Conservation (phyloP, 2,797 vertebrate species). For the Sibirionetta formosa region DNA sequence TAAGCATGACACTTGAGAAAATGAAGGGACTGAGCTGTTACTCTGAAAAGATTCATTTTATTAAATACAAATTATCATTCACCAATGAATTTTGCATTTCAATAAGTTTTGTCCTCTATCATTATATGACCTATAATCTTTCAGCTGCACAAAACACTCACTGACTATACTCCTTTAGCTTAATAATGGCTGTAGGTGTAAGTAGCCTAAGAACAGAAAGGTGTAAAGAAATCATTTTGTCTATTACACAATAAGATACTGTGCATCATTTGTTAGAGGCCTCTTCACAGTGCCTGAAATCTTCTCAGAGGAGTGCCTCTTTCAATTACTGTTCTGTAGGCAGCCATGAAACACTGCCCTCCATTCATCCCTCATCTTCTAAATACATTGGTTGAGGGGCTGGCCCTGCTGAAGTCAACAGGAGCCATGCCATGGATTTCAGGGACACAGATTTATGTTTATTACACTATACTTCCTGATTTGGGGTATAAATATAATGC, state of each 20-base stretch:
- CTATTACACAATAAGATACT: not conserved
- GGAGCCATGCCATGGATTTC: not conserved
- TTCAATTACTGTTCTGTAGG: not conserved
- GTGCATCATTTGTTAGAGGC: not conserved
- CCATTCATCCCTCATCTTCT: not conserved
- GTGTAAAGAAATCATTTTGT: not conserved
- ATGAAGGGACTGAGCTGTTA: conserved; percentile 57
- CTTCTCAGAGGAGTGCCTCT: not conserved
- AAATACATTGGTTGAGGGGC: accelerated
- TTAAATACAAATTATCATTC: conserved; percentile 48
- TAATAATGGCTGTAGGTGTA: not conserved
- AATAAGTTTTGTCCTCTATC: conserved; percentile 23
- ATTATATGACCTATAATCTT: not conserved
- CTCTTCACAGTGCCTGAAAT: not conserved
- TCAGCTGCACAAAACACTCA: not conserved
- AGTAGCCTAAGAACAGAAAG: not conserved
- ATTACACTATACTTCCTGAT: not conserved
- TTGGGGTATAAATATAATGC: not conserved
- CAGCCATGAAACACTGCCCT: not conserved
- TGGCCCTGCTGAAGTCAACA: not conserved
- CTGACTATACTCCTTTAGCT: not conserved
- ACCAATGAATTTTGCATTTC: conserved; percentile 29
- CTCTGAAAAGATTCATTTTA: conserved; percentile 47
- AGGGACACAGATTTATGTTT: accelerated
- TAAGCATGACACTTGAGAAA: conserved; percentile 47